phyloP scores from a whole-genome alignment of 2,888 invertebrate genomes.

The Erebia epiphron region DNA sequence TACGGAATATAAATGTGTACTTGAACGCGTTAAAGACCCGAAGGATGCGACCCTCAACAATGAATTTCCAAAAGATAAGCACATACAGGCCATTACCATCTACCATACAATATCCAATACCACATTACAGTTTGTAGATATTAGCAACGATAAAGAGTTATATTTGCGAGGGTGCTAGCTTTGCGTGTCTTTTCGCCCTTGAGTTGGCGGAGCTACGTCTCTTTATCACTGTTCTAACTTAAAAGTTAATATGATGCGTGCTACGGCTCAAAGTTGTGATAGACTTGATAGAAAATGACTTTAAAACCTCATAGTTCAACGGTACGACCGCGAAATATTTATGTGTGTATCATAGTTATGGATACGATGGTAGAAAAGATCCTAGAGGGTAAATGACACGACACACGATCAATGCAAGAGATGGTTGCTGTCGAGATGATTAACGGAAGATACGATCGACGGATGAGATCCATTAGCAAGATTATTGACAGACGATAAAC shows the following conservation, averaged over 20 bases:
- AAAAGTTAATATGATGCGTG: slow-evolving; percentile 27
- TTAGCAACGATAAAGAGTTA: slow-evolving; percentile 61
- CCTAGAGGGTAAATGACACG: no score
- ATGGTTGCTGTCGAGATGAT: no score
- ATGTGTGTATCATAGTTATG: not conserved
- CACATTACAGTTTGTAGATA: slow-evolving; percentile 47
- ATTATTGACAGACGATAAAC: no score
- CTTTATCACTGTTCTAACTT: slow-evolving; percentile 40
- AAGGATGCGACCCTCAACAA: no score
- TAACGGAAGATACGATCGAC: no score
- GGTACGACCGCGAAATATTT: not conserved
- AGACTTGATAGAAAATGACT: slow-evolving; percentile 10
- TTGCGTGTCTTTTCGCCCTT: slow-evolving; percentile 70
- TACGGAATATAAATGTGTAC: no score
- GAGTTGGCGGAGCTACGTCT: slow-evolving; percentile 49
- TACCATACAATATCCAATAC: slow-evolving; percentile 15
- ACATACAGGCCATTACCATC: not conserved
- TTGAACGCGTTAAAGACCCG: no score
- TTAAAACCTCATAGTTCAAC: slow-evolving; percentile 2
- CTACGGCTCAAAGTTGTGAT: slow-evolving; percentile 18
- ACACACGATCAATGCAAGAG: no score
- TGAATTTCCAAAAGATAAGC: slow-evolving; percentile 19
- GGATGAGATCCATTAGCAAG: no score
- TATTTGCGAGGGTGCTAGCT: slow-evolving; percentile 52
- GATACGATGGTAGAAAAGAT: no score